These are phyloP conservation scores for Salticus scenicus DNA, from an alignment of 2,888 invertebrate species.

Conservation along the genomic window DNA sequence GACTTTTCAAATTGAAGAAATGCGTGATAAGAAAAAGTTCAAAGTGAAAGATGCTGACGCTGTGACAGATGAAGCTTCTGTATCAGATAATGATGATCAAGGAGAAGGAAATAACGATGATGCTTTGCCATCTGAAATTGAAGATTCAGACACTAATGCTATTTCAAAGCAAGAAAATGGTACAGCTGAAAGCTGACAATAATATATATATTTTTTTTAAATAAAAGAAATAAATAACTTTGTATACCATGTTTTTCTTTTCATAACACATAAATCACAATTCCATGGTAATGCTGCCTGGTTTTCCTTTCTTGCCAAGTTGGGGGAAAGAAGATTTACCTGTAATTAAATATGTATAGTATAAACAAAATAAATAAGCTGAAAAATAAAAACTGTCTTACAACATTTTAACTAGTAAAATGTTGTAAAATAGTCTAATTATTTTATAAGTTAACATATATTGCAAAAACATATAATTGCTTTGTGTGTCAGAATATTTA, in stretches of 20 bases:
- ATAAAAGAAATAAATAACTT: background rate
- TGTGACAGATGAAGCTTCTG: background rate
- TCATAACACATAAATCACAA: conserved; percentile 22
- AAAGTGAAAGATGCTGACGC: conserved; percentile 43
- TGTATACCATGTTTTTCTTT: background rate
- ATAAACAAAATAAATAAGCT: too few species aligned
- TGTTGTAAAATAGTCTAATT: background rate
- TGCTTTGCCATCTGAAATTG: conserved; percentile 6
- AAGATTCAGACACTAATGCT: conserved; percentile 24
- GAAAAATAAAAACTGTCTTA: background rate
- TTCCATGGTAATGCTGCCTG: conserved; percentile 62
- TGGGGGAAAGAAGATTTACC: conserved; percentile 71
- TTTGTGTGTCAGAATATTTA: too few species aligned
- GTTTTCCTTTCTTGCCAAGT: conserved; percentile 68
- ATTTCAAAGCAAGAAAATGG: conserved; percentile 3
- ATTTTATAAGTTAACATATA: too few species aligned
- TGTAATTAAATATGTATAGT: conserved; percentile 16
- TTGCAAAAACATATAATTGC: too few species aligned
- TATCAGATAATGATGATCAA: background rate
- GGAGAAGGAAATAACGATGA: background rate
- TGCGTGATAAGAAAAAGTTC: conserved; percentile 62
- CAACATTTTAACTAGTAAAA: background rate
- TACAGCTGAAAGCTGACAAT: conserved; percentile 28
- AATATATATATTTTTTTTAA: conserved; percentile 2
- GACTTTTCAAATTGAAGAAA: conserved; percentile 30